Base-by-base conservation (phyloP, 2,888 invertebrate genomes). In the Andrena flavipes region DNA sequence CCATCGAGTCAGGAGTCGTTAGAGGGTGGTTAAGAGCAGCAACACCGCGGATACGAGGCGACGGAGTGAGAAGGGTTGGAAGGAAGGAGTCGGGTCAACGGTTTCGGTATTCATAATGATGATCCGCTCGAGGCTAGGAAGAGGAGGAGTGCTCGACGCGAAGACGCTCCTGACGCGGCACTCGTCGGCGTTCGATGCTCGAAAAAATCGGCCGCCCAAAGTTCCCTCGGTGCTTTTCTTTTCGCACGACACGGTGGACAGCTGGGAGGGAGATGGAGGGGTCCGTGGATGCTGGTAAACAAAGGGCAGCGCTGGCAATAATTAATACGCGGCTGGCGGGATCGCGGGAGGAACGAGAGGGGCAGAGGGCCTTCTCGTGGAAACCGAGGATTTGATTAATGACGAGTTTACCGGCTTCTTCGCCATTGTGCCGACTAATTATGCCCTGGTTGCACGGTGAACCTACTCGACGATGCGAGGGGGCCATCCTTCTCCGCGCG, bases 361-460 rank as follows among this genome's bases (percentile, higher is more conserved):
- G 20, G 59, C n/a, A 23, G n/a, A 13, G 51, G 87, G 78, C 67
- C 83, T 81, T 81, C 84, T 82, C 83, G 67, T 79, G 69, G 86
- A 80, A 82, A 79, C 85, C 69, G 83, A 87, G 84, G 78, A 87
- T 91, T 90, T 90, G 91, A 91, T 91, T 91, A 90, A 91, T 87
- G 90, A 90, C 84, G 81, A 89, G 88, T 90, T 90, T 90, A 90
- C 86, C 69, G 83, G 86, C 85, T 87, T 82, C 86, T 84, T 84
- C 82, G 84, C 90, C 84, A 88, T 89, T 90, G 88, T 90, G 82
- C 84, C 77, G 85, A 84, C 87, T 88, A 90, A 91, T 90, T 88
- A 90, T 85, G 79, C 79, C 74, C 82, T 69, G 85, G 82, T 63
- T 75, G 79, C 84, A 29, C 65, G 78, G 74, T 48, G 63, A 68